These are phyloP conservation scores for Notothenia coriiceps DNA, from an alignment of 2,113 vertebrate species.

Conservation along the genomic window DNA sequence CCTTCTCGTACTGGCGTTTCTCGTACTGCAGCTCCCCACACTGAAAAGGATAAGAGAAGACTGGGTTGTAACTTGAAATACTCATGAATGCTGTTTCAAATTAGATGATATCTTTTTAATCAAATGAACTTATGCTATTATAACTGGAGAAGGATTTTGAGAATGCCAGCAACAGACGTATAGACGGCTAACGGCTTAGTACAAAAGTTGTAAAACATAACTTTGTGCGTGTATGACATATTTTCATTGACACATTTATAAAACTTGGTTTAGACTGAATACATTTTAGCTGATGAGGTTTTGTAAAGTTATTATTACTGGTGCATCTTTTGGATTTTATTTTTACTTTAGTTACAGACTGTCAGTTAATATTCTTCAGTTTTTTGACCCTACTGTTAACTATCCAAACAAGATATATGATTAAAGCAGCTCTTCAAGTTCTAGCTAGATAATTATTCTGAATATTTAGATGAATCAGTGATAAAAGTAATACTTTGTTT, in stretches of 20 bases:
- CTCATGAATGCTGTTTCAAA: not conserved
- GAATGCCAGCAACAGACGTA: too few relatives aligned
- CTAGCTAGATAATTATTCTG: too few relatives aligned
- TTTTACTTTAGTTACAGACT: not conserved
- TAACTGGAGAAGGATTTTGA: not conserved
- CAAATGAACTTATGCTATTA: not conserved
- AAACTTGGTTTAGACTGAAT: too few relatives aligned
- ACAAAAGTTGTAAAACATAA: not conserved
- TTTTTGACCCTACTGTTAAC: not conserved
- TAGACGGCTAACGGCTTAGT: not conserved
- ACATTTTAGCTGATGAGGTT: too few relatives aligned
- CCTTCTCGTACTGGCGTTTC: constrained; percentile 89
- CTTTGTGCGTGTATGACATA: not conserved
- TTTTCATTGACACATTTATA: too few relatives aligned
- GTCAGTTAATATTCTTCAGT: not conserved
- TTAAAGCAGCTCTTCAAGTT: not conserved
- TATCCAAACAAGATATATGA: not conserved
- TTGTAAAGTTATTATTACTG: not conserved
- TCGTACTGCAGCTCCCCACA: constrained; percentile 88
- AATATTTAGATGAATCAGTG: not conserved
- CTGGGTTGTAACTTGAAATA: not conserved
- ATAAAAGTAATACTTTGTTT: not conserved
- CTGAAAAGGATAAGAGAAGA: constrained; percentile 64
- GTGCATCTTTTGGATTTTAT: not conserved
- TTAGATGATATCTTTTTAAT: not conserved